These are phyloP conservation scores for Erythrolamprus reginae DNA, from an alignment of 2,113 vertebrate species.

Conservation along the genomic window DNA sequence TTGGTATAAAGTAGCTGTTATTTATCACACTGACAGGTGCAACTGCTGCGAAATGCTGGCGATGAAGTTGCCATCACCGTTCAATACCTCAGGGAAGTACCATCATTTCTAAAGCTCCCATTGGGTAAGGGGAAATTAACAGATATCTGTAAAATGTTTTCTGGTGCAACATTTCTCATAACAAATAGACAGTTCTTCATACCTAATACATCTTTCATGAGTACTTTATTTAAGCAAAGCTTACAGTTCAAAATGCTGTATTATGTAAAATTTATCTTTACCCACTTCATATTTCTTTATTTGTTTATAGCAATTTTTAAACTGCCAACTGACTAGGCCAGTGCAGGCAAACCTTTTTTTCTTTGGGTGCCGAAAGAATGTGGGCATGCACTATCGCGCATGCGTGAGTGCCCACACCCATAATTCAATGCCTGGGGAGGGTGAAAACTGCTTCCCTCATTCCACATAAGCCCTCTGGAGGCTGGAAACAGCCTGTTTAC, in stretches of 20 bases:
- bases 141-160: slow-evolving; percentile 24
- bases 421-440: too few species aligned
- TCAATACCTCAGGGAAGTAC: slow-evolving; percentile 89
- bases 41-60: slow-evolving; percentile 88
- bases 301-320: neutral
- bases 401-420: too few species aligned
- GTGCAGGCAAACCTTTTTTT: too few species aligned
- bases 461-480: too few species aligned
- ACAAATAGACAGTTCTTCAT: slow-evolving; percentile 1
- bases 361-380: too few species aligned
- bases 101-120: slow-evolving; percentile 92
- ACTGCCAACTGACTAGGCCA: neutral
- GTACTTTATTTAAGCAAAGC: slow-evolving; percentile 28
- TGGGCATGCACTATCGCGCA: too few species aligned
- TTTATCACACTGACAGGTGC: slow-evolving; percentile 77
- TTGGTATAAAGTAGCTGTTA: slow-evolving; percentile 49
- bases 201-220: slow-evolving; percentile 20
- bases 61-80: slow-evolving; percentile 92
- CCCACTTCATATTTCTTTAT: neutral
- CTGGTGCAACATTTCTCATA: slow-evolving; percentile 3
- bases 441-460: too few species aligned
- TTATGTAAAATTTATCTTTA: slow-evolving; percentile 17
- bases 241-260: slow-evolving; percentile 17
- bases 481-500: too few species aligned
- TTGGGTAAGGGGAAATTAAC: slow-evolving; percentile 75